A percentile compares a stretch with the other conserved stretches of the same genome.
Conservation (phyloP, 2,797 vertebrate species). For the Chelmon rostratus region DNA sequence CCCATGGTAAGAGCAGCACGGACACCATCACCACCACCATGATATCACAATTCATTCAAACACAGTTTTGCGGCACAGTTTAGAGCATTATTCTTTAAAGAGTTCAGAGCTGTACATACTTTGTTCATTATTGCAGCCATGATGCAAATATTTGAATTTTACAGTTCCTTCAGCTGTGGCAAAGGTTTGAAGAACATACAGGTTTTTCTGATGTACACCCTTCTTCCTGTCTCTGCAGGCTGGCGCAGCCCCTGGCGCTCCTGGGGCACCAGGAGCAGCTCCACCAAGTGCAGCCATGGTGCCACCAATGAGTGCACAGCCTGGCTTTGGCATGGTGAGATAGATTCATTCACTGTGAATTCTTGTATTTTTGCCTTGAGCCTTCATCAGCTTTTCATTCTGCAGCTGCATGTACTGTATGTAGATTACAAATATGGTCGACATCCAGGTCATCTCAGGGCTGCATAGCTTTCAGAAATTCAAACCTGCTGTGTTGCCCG, state of each 20-base stretch:
- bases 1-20: constrained; percentile 87
- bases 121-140: not conserved
- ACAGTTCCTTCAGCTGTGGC: not conserved
- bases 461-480: not conserved
- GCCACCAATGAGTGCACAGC: constrained; percentile 83
- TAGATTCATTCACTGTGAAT: not conserved
- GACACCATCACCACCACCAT: not conserved
- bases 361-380: not conserved
- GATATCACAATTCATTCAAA: not conserved
- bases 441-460: not conserved
- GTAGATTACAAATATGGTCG: not conserved
- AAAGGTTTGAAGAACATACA: not conserved
- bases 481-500: not conserved
- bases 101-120: not conserved
- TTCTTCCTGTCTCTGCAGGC: constrained; percentile 69
- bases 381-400: not conserved
- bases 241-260: constrained; percentile 68
- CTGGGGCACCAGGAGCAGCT: constrained; percentile 82
- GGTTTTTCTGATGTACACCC: constrained; percentile 8
- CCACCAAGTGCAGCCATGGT: constrained; percentile 83
- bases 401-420: not conserved
- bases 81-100: too few species aligned
- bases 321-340: constrained; percentile 94
- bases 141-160: not conserved
- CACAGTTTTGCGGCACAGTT: not conserved